phyloP scores from a whole-genome alignment of 2,113 vertebrate genomes.

The Tyto alba region DNA sequence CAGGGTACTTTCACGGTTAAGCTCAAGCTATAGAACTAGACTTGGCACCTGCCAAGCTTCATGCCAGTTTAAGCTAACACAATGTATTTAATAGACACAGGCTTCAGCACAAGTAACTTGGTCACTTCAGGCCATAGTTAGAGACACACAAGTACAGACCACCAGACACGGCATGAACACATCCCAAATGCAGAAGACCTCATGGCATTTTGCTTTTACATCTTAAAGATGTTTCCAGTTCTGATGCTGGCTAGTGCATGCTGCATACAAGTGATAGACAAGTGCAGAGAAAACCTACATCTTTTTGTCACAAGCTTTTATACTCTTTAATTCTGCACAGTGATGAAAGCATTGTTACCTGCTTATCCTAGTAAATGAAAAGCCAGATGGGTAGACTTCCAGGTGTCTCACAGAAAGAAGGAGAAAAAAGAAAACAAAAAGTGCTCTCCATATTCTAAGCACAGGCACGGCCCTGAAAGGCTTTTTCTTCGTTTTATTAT shows the following conservation, averaged over 20 bases:
- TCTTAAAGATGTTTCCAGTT: neutral
- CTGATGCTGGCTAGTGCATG: neutral
- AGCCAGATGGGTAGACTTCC: neutral
- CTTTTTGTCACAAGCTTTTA: neutral
- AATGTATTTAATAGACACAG: neutral
- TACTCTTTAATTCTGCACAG: neutral
- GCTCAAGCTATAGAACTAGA: neutral
- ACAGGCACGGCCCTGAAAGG: neutral
- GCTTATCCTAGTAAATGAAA: neutral
- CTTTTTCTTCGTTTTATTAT: neutral
- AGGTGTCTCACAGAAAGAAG: neutral
- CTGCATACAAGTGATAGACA: neutral
- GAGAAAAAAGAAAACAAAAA: neutral
- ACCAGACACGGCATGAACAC: neutral
- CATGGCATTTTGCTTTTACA: neutral
- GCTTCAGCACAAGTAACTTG: neutral
- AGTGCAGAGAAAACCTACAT: neutral
- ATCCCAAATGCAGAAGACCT: neutral
- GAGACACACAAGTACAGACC: neutral
- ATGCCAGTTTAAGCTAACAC: neutral
- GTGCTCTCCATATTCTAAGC: neutral
- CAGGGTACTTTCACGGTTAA: neutral
- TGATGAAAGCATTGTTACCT: neutral
- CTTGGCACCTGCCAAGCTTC: neutral
- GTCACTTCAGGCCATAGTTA: neutral